Base-by-base conservation (phyloP, 2,797 vertebrate genomes). In the Melanotaenia boesemani region DNA sequence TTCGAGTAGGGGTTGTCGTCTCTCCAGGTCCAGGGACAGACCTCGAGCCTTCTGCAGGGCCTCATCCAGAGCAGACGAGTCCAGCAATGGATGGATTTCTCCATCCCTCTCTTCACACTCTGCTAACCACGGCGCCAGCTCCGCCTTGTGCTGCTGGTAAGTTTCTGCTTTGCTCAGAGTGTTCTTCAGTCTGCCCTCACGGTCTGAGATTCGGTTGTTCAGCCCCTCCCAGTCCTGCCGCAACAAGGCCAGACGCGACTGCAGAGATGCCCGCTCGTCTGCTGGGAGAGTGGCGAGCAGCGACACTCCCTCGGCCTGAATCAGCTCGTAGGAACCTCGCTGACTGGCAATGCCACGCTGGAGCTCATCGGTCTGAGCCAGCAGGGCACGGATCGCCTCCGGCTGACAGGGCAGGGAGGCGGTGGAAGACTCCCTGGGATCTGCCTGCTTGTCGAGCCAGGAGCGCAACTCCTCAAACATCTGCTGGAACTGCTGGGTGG, bases 401-500 rank as follows among this genome's bases (percentile, higher is more conserved):
- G 96, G 92, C 80, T 93, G 96, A 73, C 97, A 98, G 65, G 98
- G 98, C 66, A 99, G 88, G 0, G 95, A 91, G 34, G 89, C 93
- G 6, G 70, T 86, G 70, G 94, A 91, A 2, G 93, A 88, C 2
- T 88, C 87, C 54, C 80, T 72, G 87, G 94, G 94, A 65, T 95
- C 94, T 11, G 91, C 82, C 87, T 94, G 96, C 70, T 91, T 88
- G 82, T 98, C 95, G 8, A 99, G 94, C 98, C 98, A 99, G 52
- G 93, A 92, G 82, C 96, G 96, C 78, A 99, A 86, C 82, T 99
- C 98, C 84, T 97, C 95, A 70, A 98, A 99, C 96, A 97, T 99
- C 91, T 99, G 97, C 91, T 99, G 97, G 94, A 99, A 99, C 92
- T 99, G 98, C 93, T 99, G 97, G 44, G 98, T 99, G 88, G 97